phyloP scores from a whole-genome alignment of 2,888 invertebrate genomes.

The Hypolimnas misippus region DNA sequence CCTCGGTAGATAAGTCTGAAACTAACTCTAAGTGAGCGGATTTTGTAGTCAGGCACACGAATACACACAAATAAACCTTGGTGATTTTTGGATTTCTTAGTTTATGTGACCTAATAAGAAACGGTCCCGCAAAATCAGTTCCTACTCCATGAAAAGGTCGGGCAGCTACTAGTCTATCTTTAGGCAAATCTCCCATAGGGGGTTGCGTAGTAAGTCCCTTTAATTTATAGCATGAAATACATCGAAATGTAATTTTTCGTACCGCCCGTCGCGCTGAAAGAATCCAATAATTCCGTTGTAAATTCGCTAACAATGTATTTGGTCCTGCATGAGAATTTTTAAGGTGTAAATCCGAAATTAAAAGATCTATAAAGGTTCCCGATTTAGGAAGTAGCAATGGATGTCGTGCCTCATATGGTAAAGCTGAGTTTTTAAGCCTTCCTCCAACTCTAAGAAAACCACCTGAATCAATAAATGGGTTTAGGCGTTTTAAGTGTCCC shows the following conservation, averaged over 20 bases:
- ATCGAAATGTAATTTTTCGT: background rate
- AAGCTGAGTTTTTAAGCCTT: background rate
- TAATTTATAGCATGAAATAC: constrained; percentile 21
- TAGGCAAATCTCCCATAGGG: constrained; percentile 22
- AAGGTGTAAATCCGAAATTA: background rate
- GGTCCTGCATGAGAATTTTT: background rate
- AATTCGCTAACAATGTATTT: background rate
- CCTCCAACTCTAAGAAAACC: background rate
- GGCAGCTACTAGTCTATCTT: background rate
- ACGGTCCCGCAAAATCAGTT: constrained; percentile 31
- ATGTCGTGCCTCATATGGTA: background rate
- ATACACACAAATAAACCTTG: constrained; percentile 30
- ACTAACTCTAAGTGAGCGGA: constrained; percentile 33
- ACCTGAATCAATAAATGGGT: background rate
- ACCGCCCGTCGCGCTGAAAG: background rate
- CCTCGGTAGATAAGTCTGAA: constrained; percentile 19
- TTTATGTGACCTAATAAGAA: background rate
- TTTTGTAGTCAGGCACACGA: constrained; percentile 27
- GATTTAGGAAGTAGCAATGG: constrained; percentile 11
- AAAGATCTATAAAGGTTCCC: constrained; percentile 11
- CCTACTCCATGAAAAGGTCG: constrained; percentile 18
- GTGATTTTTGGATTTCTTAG: background rate
- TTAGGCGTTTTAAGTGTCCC: background rate
- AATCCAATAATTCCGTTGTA: background rate
- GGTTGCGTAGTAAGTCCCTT: constrained; percentile 13